Percentiles rank a stretch among this genome's conserved stretches.
Conservation (phyloP, 1,140 invertebrate species). For the Danaus melanippus region DNA sequence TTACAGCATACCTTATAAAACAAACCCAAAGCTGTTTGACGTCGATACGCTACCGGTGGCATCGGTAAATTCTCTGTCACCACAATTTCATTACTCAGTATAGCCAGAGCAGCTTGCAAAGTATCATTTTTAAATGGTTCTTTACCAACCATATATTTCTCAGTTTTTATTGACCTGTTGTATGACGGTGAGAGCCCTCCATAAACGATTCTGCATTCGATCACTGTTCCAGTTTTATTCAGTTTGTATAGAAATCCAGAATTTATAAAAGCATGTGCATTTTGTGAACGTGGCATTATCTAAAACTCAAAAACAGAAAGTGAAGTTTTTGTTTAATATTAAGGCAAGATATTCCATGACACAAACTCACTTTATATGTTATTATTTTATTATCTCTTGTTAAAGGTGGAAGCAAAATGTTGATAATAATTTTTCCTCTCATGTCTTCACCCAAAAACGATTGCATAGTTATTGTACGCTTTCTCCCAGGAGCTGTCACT, state of each 20-base stretch:
- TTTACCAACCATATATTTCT: slow-evolving; percentile 71
- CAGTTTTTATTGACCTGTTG: slow-evolving; percentile 71
- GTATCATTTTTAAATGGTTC: slow-evolving; percentile 64
- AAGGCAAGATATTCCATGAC: too few species aligned
- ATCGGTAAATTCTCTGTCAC: slow-evolving; percentile 73
- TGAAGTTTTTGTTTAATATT: too few species aligned
- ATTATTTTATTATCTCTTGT: slow-evolving; percentile 62
- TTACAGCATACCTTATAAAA: slow-evolving; percentile 74
- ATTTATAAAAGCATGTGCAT: slow-evolving; percentile 39
- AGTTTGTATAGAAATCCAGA: slow-evolving; percentile 41
- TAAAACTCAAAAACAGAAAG: slow-evolving; percentile 16
- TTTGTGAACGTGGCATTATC: slow-evolving; percentile 41
- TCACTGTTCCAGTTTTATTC: slow-evolving; percentile 16
- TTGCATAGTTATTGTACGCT: slow-evolving; percentile 45
- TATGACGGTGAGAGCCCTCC: slow-evolving; percentile 80
- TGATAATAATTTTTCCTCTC: slow-evolving; percentile 76
- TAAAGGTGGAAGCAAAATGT: slow-evolving; percentile 71
- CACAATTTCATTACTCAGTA: slow-evolving; percentile 72
- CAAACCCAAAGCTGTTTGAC: slow-evolving; percentile 70
- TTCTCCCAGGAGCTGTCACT: too few species aligned
- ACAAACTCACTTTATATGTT: slow-evolving; percentile 73
- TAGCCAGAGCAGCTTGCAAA: slow-evolving; percentile 66
- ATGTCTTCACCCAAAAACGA: slow-evolving; percentile 76
- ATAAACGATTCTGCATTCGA: slow-evolving; percentile 58
- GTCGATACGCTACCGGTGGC: slow-evolving; percentile 74